These are phyloP conservation scores for Neotragus moschatus DNA, from an alignment of 2,113 vertebrate species.

Conservation along the genomic window DNA sequence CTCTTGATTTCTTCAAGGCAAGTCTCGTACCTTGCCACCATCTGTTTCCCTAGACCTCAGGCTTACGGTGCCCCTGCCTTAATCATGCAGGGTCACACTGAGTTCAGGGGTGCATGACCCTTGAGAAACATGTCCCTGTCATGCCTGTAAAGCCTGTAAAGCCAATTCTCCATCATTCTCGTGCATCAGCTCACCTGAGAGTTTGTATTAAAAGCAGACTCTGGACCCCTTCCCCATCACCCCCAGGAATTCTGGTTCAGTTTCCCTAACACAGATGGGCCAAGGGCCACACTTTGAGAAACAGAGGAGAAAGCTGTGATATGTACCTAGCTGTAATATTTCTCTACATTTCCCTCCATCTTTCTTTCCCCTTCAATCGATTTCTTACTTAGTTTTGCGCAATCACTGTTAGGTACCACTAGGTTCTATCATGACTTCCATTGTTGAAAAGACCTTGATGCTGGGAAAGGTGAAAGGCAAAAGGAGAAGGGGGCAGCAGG, in stretches of 20 bases:
- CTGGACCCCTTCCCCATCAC: not conserved
- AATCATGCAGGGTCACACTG: not conserved
- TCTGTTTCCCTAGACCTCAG: not conserved
- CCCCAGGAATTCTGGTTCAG: not conserved
- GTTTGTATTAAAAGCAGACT: not conserved
- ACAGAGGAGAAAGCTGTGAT: not conserved
- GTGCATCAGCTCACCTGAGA: not conserved
- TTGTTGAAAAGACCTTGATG: not conserved
- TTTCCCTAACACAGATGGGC: not conserved
- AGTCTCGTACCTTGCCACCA: rapidly evolving
- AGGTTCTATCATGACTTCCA: not conserved
- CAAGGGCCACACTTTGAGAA: not conserved
- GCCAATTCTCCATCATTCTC: rapidly evolving
- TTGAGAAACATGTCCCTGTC: not conserved
- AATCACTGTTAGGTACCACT: not conserved
- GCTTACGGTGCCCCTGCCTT: not conserved
- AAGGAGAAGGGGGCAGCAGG: not conserved
- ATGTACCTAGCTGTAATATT: not conserved
- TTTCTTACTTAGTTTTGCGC: not conserved
- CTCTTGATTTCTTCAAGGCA: not conserved
- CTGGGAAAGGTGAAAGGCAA: not conserved
- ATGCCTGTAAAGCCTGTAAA: not conserved
- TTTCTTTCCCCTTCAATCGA: not conserved
- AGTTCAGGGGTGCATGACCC: not conserved
- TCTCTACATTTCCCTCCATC: not conserved